phyloP scores from a whole-genome alignment of 2,113 vertebrate species.

The Actinemys pallida region DNA sequence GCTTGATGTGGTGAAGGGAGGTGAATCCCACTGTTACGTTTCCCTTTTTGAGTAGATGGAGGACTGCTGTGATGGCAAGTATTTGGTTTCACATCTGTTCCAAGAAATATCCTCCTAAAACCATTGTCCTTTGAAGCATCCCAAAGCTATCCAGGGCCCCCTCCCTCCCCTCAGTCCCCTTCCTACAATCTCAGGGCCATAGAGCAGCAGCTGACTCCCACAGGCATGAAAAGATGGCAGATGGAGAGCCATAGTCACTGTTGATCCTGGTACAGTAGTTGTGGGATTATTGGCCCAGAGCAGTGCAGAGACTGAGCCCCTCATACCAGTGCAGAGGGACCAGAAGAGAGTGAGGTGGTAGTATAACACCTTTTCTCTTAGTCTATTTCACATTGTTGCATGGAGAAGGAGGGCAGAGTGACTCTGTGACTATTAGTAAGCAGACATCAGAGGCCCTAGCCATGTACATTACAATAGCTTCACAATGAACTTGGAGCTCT shows the following conservation, averaged over 20 bases:
- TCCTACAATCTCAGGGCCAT: conserved; percentile 1
- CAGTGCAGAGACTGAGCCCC: not conserved
- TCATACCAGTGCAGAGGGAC: conserved; percentile 23
- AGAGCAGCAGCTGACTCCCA: conserved; percentile 48
- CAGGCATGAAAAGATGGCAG: conserved; percentile 11
- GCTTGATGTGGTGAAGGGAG: conserved; percentile 36
- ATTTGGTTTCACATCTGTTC: conserved; percentile 74
- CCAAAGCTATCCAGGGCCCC: conserved; percentile 21
- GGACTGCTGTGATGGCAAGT: conserved; percentile 26
- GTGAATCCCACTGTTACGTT: conserved; percentile 52
- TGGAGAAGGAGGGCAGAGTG: not conserved
- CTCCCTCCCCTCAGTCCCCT: not conserved
- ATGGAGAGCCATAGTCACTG: not conserved
- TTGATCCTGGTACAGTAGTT: not conserved
- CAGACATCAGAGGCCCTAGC: conserved; percentile 5
- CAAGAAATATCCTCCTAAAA: conserved; percentile 66
- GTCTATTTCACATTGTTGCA: not conserved
- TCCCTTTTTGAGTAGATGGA: conserved; percentile 47
- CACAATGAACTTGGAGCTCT: not conserved
- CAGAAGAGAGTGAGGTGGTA: not conserved
- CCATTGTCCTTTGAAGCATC: conserved; percentile 62
- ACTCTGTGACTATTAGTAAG: conserved; percentile 6
- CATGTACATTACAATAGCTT: not conserved
- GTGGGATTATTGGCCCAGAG: not conserved
- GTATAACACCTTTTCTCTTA: not conserved